phyloP scores from a whole-genome alignment of 2,113 vertebrate species.

The Capreolus pygargus region DNA sequence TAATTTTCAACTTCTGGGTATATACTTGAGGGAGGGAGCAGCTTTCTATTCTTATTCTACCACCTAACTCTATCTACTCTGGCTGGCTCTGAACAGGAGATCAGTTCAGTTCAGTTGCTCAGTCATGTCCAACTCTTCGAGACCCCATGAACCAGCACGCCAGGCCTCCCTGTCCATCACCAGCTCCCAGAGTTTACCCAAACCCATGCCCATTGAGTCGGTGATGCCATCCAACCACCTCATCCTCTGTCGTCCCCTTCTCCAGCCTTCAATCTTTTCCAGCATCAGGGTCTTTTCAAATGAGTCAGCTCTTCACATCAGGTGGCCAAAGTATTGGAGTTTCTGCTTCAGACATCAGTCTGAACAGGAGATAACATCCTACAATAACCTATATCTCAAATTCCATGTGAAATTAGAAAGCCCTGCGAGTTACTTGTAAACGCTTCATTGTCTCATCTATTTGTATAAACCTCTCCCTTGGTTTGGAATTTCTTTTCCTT shows the following conservation, averaged over 20 bases:
- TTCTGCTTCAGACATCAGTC: not conserved
- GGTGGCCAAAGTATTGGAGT: not conserved
- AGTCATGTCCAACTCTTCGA: not conserved
- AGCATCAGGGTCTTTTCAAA: not conserved
- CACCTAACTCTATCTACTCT: not conserved
- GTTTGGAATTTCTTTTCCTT: conserved; percentile 2
- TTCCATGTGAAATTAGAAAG: conserved; percentile 11
- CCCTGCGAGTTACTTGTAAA: not conserved
- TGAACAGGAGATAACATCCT: not conserved
- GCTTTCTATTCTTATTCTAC: not conserved
- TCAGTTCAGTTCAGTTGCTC: not conserved
- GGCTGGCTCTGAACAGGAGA: not conserved
- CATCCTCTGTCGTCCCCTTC: not conserved
- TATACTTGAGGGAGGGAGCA: not conserved
- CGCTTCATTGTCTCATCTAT: not conserved
- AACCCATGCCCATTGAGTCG: not conserved
- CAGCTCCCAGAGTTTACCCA: not conserved
- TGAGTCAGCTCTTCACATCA: not conserved
- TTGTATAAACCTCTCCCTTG: not conserved
- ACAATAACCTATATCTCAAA: not conserved
- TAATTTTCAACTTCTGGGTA: not conserved
- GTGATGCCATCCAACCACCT: not conserved
- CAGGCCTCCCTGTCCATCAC: not conserved
- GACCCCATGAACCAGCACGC: not conserved
- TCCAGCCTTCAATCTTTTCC: not conserved